A percentile compares a stretch with the other conserved stretches of the same genome.
Evolutionary conservation across 2,888 invertebrate genomes (phyloP).

Genomic region (Melipona beecheii): DNA sequence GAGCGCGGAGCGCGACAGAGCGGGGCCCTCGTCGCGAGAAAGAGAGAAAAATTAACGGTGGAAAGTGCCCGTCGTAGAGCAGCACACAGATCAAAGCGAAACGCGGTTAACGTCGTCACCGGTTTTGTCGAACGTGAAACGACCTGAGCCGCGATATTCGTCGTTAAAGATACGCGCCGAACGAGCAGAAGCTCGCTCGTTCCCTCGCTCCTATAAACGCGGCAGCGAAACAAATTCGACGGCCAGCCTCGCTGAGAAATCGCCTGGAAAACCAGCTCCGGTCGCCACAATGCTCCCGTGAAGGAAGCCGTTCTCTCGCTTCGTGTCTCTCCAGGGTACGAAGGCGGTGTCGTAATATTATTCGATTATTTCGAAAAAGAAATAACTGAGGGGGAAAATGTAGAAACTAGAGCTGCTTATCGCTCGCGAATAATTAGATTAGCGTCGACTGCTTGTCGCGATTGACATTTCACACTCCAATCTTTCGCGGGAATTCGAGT

Average conservation of each 20-base stretch:
- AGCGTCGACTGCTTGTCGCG: background rate
- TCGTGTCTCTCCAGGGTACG: background rate
- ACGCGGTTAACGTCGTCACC: slow-evolving; percentile 61
- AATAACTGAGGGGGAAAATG: background rate
- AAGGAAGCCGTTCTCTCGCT: background rate
- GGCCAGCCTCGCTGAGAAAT: background rate
- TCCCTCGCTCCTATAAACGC: background rate
- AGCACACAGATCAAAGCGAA: slow-evolving; percentile 64
- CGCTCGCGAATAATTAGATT: background rate
- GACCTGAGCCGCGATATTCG: slow-evolving; percentile 43
- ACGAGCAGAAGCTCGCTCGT: slow-evolving; percentile 1
- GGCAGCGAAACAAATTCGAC: background rate
- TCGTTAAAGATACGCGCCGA: slow-evolving; percentile 45
- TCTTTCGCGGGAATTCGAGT: too few species aligned
- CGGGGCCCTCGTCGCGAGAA: background rate
- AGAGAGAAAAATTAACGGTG: slow-evolving; percentile 66
- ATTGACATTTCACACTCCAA: background rate
- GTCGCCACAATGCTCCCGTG: background rate
- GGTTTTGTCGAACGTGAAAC: slow-evolving; percentile 66
- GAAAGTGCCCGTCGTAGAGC: slow-evolving; percentile 59
- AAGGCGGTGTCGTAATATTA: background rate
- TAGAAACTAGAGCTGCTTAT: background rate
- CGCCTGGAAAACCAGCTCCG: slow-evolving; percentile 11
- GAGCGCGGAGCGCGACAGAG: background rate
- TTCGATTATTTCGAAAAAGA: background rate